Conservation (phyloP, 92 coral and sea anemone species). For the Epizoanthus stellaris region DNA sequence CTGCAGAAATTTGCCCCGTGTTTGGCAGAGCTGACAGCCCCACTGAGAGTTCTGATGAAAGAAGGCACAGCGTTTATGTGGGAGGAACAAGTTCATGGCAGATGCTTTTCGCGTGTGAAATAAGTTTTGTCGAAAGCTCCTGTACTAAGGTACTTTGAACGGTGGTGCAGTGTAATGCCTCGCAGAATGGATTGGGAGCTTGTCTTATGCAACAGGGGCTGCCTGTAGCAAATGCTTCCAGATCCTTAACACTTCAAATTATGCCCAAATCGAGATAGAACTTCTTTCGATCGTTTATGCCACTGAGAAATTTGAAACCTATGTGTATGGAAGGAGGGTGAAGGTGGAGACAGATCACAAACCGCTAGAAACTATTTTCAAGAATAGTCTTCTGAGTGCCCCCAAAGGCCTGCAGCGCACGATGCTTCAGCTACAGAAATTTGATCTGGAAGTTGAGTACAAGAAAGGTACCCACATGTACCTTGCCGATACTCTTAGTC, state of each 20-base stretch:
- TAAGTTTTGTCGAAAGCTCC: neutral
- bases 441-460: slow-evolving; percentile 18
- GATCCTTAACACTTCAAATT: neutral
- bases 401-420: slow-evolving; percentile 28
- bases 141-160: slow-evolving; percentile 20
- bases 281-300: slow-evolving; percentile 9
- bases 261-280: slow-evolving; percentile 37
- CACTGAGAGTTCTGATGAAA: slow-evolving; percentile 11
- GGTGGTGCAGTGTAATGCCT: slow-evolving; percentile 34
- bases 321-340: slow-evolving; percentile 21
- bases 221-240: slow-evolving; percentile 19
- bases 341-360: slow-evolving; percentile 24
- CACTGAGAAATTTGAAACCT: slow-evolving; percentile 18
- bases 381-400: slow-evolving; percentile 19
- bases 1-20: slow-evolving; percentile 24
- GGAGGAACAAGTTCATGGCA: slow-evolving; percentile 24
- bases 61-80: slow-evolving; percentile 27
- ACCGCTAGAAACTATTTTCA: slow-evolving; percentile 19
- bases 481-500: slow-evolving; percentile 13
- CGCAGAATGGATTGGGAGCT: slow-evolving; percentile 12
- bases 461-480: neutral
- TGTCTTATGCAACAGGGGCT: slow-evolving; percentile 17
- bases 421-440: neutral
- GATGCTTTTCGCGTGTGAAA: neutral
- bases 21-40: slow-evolving; percentile 9